Evolutionary conservation across 1,140 invertebrate genomes (phyloP).

Genomic region (Calephelis virginiensis): DNA sequence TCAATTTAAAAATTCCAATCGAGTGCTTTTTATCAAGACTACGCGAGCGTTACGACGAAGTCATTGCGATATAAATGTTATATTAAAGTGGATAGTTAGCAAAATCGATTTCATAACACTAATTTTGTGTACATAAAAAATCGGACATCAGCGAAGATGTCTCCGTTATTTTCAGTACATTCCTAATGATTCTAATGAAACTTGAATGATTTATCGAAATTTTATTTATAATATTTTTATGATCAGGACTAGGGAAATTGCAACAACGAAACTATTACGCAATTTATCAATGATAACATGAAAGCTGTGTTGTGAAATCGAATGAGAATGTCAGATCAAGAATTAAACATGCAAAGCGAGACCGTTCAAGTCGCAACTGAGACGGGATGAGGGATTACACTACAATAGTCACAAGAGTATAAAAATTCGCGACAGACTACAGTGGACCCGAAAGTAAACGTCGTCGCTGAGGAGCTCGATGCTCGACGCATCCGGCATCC

Average conservation of each 20-base stretch:
- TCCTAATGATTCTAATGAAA: conserved; percentile 10
- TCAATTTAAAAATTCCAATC: conserved; percentile 37
- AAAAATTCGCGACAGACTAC: conserved; percentile 73
- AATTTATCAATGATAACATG: neutral
- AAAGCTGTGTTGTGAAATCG: conserved; percentile 28
- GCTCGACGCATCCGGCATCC: conserved; percentile 39
- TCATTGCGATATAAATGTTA: conserved; percentile 66
- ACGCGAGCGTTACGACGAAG: conserved; percentile 57
- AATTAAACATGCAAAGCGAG: conserved; percentile 39
- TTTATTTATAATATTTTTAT: neutral
- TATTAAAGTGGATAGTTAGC: conserved; percentile 65
- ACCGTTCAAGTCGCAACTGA: conserved; percentile 46
- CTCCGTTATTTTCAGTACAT: conserved; percentile 21
- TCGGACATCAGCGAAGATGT: conserved; percentile 2
- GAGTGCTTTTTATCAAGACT: conserved; percentile 46
- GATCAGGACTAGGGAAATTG: neutral
- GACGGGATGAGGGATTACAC: conserved; percentile 59
- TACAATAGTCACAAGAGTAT: conserved; percentile 67
- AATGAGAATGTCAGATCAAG: conserved; percentile 31
- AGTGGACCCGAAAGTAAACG: conserved; percentile 69
- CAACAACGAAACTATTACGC: conserved; percentile 1
- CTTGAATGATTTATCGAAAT: conserved; percentile 15
- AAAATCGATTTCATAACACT: conserved; percentile 68
- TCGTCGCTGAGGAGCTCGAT: conserved; percentile 44
- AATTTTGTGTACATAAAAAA: conserved; percentile 30